Percentiles rank a stretch among this genome's conserved stretches.
Conservation (phyloP, 2,888 invertebrate genomes). For the Pristionchus mayeri region DNA sequence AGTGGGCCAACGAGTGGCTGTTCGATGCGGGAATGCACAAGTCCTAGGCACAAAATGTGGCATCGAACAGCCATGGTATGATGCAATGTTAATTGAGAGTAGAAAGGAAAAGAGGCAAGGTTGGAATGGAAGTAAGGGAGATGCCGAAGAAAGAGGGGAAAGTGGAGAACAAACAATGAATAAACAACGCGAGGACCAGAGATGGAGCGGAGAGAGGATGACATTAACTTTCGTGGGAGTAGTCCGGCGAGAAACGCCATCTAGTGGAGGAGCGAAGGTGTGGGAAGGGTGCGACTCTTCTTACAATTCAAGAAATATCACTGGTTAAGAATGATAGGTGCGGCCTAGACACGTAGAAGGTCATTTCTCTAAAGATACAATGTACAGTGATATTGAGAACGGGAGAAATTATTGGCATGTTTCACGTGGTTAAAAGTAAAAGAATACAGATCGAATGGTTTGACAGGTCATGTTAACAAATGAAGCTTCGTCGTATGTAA, state of each 20-base stretch:
- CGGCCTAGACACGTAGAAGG: neutral
- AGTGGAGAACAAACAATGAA: conserved; percentile 37
- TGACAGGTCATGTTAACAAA: too few species aligned
- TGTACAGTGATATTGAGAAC: neutral
- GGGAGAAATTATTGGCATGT: neutral
- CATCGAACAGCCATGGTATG: too few species aligned
- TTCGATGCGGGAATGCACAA: too few species aligned
- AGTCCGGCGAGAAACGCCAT: neutral
- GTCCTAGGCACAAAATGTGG: too few species aligned
- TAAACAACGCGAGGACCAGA: conserved; percentile 31
- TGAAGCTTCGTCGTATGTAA: neutral
- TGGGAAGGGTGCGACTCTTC: neutral
- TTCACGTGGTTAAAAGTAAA: neutral
- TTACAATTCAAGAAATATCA: neutral
- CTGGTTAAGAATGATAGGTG: neutral
- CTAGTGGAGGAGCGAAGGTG: neutral
- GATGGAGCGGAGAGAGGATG: neutral
- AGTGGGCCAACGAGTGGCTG: too few species aligned
- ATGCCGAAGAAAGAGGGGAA: conserved; percentile 26
- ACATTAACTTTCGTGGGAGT: conserved; percentile 33
- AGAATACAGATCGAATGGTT: too few species aligned
- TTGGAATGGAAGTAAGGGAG: conserved; percentile 35
- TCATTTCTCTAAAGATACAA: neutral
- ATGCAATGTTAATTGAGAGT: too few species aligned
- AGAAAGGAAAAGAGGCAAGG: neutral